Base-by-base conservation (phyloP, 2,113 vertebrate species). In the Dunckerocampus dactyliophorus region DNA sequence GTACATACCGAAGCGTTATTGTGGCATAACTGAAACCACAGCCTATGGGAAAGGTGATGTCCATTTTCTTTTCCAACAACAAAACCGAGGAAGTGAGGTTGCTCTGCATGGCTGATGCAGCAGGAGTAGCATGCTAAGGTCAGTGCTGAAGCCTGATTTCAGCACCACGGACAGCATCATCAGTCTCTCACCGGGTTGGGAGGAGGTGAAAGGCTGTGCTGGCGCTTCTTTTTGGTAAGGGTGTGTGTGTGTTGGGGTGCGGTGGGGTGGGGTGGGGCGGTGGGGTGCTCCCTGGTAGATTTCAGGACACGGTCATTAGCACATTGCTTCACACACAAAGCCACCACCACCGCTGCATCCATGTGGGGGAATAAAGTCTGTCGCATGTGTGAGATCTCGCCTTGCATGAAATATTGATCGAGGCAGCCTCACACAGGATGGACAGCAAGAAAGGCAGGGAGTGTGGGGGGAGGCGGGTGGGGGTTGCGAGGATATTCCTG, bases 281-380 rank as follows among this genome's bases (percentile, higher is more conserved):
- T 88, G 89, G 88, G 85, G 86, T 91, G n/a, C n/a, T 91, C 92
- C 91, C 92, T 78, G 20, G 82, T 79, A 89, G 74, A 75, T 90
- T 86, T 88, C 72, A 82, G 59, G 63, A 76, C 69, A 82, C 79
- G 74, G 55, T 75, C 72, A 65, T 75, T 77, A 76, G 80, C 76
- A 75, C 77, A 70, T 71, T 65, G 75, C 69, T 75, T 70, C 76
- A 81, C 76, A 34, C 31, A 34, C 68, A 67, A 64, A 42, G 69
- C 63, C 31, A n/a, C 6, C 62, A 71, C 69, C 71, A 64, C 71
- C 63, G 70, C 74, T 54, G 76, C 66, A 78, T 74, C 63, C 77
- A 83, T 76, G 69, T 51, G 60, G 74, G 72, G 59, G 62, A 69
- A 56, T 43, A 56, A 56, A 56, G 54, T 60, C 22, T 62, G 67